Base-by-base conservation (phyloP, 2,113 vertebrate species). In the Penelope pileata region DNA sequence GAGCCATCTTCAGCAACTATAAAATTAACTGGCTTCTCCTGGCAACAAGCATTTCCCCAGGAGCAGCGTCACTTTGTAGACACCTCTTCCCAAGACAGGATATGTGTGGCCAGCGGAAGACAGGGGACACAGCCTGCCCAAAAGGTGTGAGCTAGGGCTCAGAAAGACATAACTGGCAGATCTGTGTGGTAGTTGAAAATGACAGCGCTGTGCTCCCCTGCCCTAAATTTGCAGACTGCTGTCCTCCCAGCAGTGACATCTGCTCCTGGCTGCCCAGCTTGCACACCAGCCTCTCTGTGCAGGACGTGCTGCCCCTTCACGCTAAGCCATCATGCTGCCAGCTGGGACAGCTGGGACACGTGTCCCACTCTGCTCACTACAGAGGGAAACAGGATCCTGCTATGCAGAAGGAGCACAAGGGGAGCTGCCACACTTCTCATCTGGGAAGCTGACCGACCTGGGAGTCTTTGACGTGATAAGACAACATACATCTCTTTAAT, bases 351-450 rank as follows among this genome's bases (percentile, higher is more conserved):
- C 48, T 76, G 45, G n/a, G 54, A 9, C 72, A 77, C 0, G 0
- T 6, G 9, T 77, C 43, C 53, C 1, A 4, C 79, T 72, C 62
- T 90, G 54, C 53, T 69, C 42, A 36, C 30, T 24, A 7, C 0
- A 0, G 38, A 83, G 22, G 4, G 48, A 30, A n/a, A 14, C 40
- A 83, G n/a, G 53, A 40, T 19, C 30, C 11, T 18, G 22, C 30
- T 0, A 0, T 1, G 0, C 21, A 16, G 51, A 89, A 12, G 14
- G 34, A 93, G 22, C 0, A 0, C 24, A 2, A 2, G 23, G 26
- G 21, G 36, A 30, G 40, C 14, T 6, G 3, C 15, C 29, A 36
- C n/a, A 10, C 22, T 43, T 36, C 32, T 47, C 69, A 77, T 29
- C 53, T 32, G 53, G n/a, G 42, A 58, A 69, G 23, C 27, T 42